These are phyloP conservation scores for Pseudochirops cupreus DNA, from an alignment of 2,797 vertebrate genomes.

Conservation along the genomic window DNA sequence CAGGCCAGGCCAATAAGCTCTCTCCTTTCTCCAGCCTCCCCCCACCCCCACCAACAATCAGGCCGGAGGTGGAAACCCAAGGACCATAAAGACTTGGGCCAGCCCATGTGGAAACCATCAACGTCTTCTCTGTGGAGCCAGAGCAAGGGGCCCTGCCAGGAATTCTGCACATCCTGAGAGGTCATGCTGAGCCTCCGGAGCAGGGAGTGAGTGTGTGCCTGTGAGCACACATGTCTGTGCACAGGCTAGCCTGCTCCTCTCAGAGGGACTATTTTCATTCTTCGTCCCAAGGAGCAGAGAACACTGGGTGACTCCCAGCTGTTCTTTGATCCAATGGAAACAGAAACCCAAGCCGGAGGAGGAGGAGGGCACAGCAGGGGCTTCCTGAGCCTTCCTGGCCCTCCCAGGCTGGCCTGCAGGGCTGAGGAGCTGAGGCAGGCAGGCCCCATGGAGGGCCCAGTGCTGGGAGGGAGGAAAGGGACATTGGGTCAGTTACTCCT, in stretches of 20 bases:
- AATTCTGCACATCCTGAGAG: constrained; percentile 62
- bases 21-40: constrained; percentile 20
- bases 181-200: not conserved
- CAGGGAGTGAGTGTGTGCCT: too few relatives aligned
- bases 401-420: constrained; percentile 37
- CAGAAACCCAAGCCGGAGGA: constrained; percentile 58
- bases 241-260: not conserved
- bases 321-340: constrained; percentile 72
- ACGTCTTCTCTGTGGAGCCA: constrained; percentile 46
- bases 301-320: constrained; percentile 50
- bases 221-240: not conserved
- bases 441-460: not conserved
- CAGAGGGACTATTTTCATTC: constrained; percentile 70
- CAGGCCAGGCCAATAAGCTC: constrained; percentile 23
- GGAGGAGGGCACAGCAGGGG: constrained; percentile 51
- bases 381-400: constrained; percentile 64
- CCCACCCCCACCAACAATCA: constrained; percentile 46
- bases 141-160: constrained; percentile 67
- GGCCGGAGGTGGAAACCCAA: constrained; percentile 69
- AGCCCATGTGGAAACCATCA: constrained; percentile 76
- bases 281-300: constrained; percentile 65
- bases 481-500: not conserved
- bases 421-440: not conserved
- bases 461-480: not conserved
- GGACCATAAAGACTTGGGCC: constrained; percentile 41